Conservation (phyloP, 2,888 invertebrate species). For the Limnephilus auricula region DNA sequence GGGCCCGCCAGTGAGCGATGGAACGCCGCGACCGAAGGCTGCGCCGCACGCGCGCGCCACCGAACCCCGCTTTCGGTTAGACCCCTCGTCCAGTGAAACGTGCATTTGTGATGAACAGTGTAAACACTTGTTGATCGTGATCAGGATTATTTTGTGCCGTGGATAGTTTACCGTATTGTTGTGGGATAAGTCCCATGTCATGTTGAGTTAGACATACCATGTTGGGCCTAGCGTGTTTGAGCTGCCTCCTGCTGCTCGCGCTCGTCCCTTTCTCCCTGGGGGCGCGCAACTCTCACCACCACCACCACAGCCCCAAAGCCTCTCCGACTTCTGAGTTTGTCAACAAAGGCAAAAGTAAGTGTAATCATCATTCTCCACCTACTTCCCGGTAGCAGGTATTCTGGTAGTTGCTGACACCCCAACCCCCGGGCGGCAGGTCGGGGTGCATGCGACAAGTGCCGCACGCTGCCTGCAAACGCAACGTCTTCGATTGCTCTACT, state of each 20-base stretch:
- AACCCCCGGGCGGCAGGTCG: background rate
- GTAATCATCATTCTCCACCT: background rate
- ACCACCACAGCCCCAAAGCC: conserved; percentile 71
- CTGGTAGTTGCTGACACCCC: background rate
- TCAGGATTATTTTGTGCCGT: conserved; percentile 31
- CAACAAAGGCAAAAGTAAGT: conserved; percentile 87
- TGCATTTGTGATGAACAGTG: conserved; percentile 24
- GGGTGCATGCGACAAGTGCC: background rate
- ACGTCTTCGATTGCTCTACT: no score
- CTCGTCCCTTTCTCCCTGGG: conserved; percentile 71
- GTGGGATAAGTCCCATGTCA: conserved; percentile 53
- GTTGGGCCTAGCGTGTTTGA: conserved; percentile 49
- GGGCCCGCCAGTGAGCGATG: conserved; percentile 51
- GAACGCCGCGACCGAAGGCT: conserved; percentile 50
- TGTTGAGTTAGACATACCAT: conserved; percentile 55
- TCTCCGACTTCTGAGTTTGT: conserved; percentile 83
- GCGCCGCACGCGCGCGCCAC: conserved; percentile 41
- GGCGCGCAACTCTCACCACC: conserved; percentile 68
- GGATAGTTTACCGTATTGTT: conserved; percentile 28
- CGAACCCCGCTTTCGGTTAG: conserved; percentile 2
- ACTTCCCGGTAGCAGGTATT: background rate
- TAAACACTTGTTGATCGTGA: background rate
- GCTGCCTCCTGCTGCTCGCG: conserved; percentile 66
- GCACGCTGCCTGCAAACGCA: no score
- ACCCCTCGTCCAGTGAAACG: conserved; percentile 43